Base-by-base conservation (phyloP, 2,888 invertebrate species). In the Dasypolia templi region DNA sequence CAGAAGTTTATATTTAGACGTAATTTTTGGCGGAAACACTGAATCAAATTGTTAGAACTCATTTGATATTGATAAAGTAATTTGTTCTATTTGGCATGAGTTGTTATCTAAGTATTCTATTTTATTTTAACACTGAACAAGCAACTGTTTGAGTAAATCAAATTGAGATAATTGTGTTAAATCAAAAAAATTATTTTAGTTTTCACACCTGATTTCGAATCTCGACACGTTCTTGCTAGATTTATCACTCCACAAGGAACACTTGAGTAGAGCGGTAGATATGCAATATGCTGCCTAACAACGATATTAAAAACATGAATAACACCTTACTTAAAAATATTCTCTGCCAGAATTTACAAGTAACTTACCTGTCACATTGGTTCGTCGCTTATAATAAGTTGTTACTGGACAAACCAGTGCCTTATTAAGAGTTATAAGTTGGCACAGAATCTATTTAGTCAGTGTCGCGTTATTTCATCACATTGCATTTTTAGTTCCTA, bases 371-470 rank as follows among this genome's bases (percentile, higher is more conserved):
- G 51, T 39, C 44, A 64, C 35, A 17, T 19, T 14, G 14, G 29
- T 46, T 14, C 49, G 49, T 62, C 73, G 11, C 66, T 56, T 63
- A 63, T 51, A 56, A 63, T 51, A 56, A 44, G 65, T 35, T 46
- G 12, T 12, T 19, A 3, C 44, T 44, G 32, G 7, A 22, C 51
- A 39, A 17, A 56, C 35, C 56, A 42, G 26, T 3, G 22, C 73
- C 66, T 39, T 73, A 53, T n/a, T 26, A 26, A 46, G 63, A 42
- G 44, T 22, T 66, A 73, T 66, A 44, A 58, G 56, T 63, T 73
- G 56, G 12, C 62, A 66, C 78, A 67, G 39, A 58, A 67, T 39
- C 26, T 55, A 62, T 77, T 49, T 32, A 66, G 35, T 61, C 51
- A 32, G 32, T 46, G 22, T 32, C 22, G 5, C 46, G 46, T 22